phyloP scores from a whole-genome alignment of 2,888 invertebrate genomes.

The Zaprionus obscuricornis region DNA sequence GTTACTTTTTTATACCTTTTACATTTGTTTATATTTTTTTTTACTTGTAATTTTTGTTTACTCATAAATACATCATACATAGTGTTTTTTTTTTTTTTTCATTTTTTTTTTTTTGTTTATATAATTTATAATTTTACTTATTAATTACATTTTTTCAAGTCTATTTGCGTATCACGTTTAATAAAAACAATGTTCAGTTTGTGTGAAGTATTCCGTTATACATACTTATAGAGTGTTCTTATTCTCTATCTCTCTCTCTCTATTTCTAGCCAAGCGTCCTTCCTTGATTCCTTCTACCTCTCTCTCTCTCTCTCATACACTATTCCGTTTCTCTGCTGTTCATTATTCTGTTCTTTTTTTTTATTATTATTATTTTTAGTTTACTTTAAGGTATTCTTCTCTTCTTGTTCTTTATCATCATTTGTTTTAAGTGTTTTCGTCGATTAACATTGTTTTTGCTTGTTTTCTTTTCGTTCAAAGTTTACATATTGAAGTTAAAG shows the following conservation, averaged over 20 bases:
- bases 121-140: conserved; percentile 76
- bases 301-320: conserved; percentile 18
- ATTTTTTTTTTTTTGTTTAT: conserved; percentile 64
- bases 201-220: conserved; percentile 65
- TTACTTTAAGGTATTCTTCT: conserved; percentile 25
- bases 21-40: conserved; percentile 23
- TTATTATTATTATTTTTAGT: no score
- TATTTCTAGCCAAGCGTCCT: conserved; percentile 51
- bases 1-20: conserved; percentile 70
- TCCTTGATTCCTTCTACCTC: conserved; percentile 19
- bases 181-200: conserved; percentile 76
- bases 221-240: conserved; percentile 54
- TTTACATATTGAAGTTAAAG: conserved; percentile 68
- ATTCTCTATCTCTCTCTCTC: conserved; percentile 29
- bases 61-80: conserved; percentile 69
- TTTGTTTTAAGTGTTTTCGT: conserved; percentile 22
- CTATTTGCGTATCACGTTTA: conserved; percentile 79
- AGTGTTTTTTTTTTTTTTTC: conserved; percentile 14
- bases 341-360: no score
- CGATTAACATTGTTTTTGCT: conserved; percentile 59
- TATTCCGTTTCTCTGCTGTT: no score
- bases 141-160: conserved; percentile 74
- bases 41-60: conserved; percentile 50
- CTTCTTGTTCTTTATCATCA: conserved; percentile 4
- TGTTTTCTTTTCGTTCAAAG: conserved; percentile 50